Evolutionary conservation across 2,888 invertebrate species (phyloP).

Genomic region (Drosophila maculinotata): DNA sequence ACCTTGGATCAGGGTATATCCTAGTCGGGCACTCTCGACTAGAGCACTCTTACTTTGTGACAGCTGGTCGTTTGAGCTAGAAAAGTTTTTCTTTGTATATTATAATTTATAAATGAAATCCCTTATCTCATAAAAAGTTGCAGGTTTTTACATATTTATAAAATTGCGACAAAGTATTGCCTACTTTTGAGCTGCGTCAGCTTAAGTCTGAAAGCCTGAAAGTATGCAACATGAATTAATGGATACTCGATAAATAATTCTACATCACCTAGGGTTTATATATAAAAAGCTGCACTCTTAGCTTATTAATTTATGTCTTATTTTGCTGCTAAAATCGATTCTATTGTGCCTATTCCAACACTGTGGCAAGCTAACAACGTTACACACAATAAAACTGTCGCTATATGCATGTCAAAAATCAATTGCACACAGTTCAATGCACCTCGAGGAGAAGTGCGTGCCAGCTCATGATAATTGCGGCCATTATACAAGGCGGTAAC

Average conservation of each 20-base stretch:
- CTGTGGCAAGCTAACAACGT: neutral
- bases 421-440: slow-evolving; percentile 71
- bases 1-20: too few species aligned
- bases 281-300: neutral
- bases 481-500: slow-evolving; percentile 61
- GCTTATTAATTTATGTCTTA: too few species aligned
- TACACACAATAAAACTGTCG: slow-evolving; percentile 17
- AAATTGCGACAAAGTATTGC: neutral
- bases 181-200: slow-evolving; percentile 2
- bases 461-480: slow-evolving; percentile 69
- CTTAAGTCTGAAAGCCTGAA: slow-evolving; percentile 3
- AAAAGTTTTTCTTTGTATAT: too few species aligned
- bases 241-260: too few species aligned
- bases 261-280: neutral
- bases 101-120: too few species aligned
- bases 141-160: too few species aligned
- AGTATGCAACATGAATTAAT: slow-evolving; percentile 9
- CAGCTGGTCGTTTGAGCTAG: too few species aligned
- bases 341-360: neutral
- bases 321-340: slow-evolving; percentile 15
- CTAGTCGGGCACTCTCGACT: too few species aligned
- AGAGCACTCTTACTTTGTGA: too few species aligned
- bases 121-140: neutral
- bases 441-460: slow-evolving; percentile 71
- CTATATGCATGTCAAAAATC: slow-evolving; percentile 63